Evolutionary conservation across 2,797 vertebrate genomes (phyloP).

Genomic region (Geotrypetes seraphini): DNA sequence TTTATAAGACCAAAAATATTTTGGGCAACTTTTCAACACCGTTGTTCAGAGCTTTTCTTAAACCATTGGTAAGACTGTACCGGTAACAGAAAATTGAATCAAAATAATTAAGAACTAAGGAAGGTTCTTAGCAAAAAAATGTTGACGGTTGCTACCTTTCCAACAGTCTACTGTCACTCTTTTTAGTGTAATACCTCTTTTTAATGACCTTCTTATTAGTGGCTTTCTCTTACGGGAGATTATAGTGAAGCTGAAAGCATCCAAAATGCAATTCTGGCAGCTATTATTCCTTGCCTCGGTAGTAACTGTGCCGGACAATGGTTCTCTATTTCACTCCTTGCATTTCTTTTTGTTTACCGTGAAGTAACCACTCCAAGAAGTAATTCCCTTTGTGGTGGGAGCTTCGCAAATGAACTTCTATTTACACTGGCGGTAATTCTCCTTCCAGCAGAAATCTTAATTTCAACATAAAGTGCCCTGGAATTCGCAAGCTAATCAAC

Average conservation of each 20-base stretch:
- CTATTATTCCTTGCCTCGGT: constrained; percentile 48
- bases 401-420: constrained; percentile 25
- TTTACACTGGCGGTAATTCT: constrained; percentile 36
- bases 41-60: too few species aligned
- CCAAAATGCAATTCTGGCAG: constrained; percentile 29
- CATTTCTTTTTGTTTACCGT: constrained; percentile 14
- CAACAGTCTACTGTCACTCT: too few species aligned
- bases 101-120: too few species aligned
- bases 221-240: constrained; percentile 28
- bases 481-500: background rate
- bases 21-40: too few species aligned
- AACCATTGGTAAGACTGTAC: too few species aligned
- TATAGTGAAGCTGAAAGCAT: constrained; percentile 22
- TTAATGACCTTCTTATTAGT: constrained; percentile 13
- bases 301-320: constrained; percentile 34
- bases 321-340: constrained; percentile 27
- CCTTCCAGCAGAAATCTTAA: constrained; percentile 37
- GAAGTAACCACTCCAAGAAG: constrained; percentile 24
- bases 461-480: constrained; percentile 7
- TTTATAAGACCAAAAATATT: too few species aligned
- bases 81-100: too few species aligned
- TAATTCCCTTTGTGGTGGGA: constrained; percentile 39
- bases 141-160: too few species aligned
- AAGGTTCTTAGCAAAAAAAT: too few species aligned
- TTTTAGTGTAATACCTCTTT: too few species aligned